Conservation (phyloP, 2,113 vertebrate species). For the Pyrgilauda ruficollis region DNA sequence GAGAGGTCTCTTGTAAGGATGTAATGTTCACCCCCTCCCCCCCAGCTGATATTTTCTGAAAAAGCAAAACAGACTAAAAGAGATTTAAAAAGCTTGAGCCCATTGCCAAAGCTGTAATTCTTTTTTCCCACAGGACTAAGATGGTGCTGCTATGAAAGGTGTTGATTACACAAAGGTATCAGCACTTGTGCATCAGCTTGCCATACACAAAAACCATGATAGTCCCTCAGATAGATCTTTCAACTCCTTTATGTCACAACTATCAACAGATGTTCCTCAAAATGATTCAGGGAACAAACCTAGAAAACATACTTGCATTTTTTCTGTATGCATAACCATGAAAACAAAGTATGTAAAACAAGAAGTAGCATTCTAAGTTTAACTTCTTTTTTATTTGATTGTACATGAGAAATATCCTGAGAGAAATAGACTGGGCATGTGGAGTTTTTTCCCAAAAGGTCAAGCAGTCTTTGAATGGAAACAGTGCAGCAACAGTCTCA, state of each 20-base stretch:
- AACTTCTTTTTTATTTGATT: not conserved
- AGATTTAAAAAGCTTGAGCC: not conserved
- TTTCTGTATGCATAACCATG: not conserved
- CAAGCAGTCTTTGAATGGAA: constrained; percentile 12
- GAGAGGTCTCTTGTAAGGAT: not conserved
- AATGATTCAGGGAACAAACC: not conserved
- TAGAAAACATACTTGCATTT: not conserved
- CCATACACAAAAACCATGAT: not conserved
- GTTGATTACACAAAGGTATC: not conserved
- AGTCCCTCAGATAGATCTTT: not conserved
- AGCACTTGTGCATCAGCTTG: not conserved
- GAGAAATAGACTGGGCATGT: not conserved
- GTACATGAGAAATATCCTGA: not conserved
- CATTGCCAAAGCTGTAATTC: not conserved
- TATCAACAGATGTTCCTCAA: not conserved
- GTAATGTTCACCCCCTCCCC: fast-evolving
- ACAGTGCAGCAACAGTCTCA: not conserved
- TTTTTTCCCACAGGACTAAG: not conserved
- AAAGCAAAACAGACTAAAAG: not conserved
- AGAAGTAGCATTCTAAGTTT: not conserved
- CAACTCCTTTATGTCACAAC: not conserved
- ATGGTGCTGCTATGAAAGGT: not conserved
- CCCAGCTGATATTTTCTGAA: not conserved
- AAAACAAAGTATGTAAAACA: not conserved
- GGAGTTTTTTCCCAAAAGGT: constrained; percentile 1